Base-by-base conservation (phyloP, 2,113 vertebrate genomes). In the Lophotis ruficrista region DNA sequence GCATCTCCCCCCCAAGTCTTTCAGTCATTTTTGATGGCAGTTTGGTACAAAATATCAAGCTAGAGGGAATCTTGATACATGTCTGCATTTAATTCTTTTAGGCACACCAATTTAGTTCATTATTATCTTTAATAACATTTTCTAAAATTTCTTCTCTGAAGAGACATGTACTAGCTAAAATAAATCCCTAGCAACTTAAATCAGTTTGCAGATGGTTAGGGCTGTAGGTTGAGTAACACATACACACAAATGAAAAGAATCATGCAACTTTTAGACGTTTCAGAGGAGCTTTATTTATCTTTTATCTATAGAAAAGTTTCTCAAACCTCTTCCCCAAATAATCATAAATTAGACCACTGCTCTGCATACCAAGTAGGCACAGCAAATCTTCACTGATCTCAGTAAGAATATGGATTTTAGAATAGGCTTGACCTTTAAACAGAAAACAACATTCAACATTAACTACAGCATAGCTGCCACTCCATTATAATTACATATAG, bases 381-480 rank as follows among this genome's bases (percentile, higher is more conserved):
- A 76, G 80, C 83, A 77, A 89, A 82, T 96, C 92, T 93, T 82
- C 80, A 83, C 94, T 65, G 76, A 47, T 91, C 83, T 90, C 75
- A n/a, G 54, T 83, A 91, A 85, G 92, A 96, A 83, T 93, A 87
- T 96, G 70, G 73, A 92, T 92, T 96, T 96, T 96, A 87, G 93
- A 95, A 84, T 84, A 96, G 87, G 61, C 69, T 89, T 96, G 96
- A 96, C 94, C 96, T 97, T 97, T 96, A 95, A 96, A 83, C 70
- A 94, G 94, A 94, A 96, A 94, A 82, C 86, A 94, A 15, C 73
- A 61, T 94, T 94, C 77, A 91, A 43, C 89, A 82, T 91, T 96
- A 96, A 87, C 86, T 89, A 30, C 86, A 93, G 94, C 81, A 80
- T 82, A 94, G 92, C 94, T 94, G 83, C 86, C 89, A 66, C 62